A percentile compares a stretch with the other conserved stretches of the same genome.
These are phyloP conservation scores for Nyctereutes procyonoides DNA, from an alignment of 2,113 vertebrate species.

Conservation along the genomic window DNA sequence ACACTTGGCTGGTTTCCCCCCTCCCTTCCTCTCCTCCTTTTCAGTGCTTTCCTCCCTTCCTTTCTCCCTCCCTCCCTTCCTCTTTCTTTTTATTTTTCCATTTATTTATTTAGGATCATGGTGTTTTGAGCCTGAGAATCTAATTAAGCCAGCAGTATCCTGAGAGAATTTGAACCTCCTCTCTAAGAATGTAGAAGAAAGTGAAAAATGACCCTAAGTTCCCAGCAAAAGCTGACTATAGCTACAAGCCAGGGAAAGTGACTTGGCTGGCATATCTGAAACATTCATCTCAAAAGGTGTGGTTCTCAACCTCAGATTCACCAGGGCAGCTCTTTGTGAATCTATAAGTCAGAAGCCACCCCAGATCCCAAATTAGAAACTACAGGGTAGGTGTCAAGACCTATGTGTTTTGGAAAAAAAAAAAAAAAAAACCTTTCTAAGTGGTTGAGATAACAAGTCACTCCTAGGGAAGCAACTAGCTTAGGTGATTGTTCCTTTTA, in stretches of 20 bases:
- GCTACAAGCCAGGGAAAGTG: not conserved
- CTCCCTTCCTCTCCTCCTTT: not conserved
- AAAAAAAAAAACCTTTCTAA: not conserved
- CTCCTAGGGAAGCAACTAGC: too few relatives aligned
- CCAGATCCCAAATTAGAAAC: not conserved
- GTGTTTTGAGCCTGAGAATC: constrained; percentile 45
- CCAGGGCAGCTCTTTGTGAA: not conserved
- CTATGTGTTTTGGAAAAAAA: not conserved
- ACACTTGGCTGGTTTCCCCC: not conserved
- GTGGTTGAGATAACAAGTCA: not conserved
- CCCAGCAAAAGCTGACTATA: not conserved
- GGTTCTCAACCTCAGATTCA: not conserved
- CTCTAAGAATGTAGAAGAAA: constrained; percentile 39
- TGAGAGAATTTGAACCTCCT: constrained; percentile 45
- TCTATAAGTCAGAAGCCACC: not conserved
- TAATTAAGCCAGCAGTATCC: constrained; percentile 62
- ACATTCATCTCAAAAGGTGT: not conserved
- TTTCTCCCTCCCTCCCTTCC: too few relatives aligned
- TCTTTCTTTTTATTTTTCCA: not conserved
- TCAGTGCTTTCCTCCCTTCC: not conserved
- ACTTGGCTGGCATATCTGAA: too few relatives aligned
- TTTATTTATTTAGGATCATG: not conserved
- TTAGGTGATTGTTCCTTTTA: not conserved
- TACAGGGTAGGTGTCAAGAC: not conserved
- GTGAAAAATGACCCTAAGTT: not conserved